Evolutionary conservation across 1,140 invertebrate species (phyloP), one percentile per base, ranked within the genome.

Genomic region (Himalopsyche phryganea): DNA sequence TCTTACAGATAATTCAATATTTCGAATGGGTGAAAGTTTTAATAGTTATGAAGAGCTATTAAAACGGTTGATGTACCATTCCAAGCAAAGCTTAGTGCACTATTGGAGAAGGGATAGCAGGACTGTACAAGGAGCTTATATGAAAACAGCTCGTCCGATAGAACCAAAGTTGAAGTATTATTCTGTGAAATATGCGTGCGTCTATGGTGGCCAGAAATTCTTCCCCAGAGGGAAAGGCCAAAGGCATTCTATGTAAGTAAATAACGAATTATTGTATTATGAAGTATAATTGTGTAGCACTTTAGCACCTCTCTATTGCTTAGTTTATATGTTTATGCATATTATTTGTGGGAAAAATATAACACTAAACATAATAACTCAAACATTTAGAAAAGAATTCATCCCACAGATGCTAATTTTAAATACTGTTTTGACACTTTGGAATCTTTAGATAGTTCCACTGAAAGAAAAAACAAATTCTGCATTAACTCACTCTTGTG

Each of bases 111-210:
- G 76, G 60, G 76, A 78, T 50, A 77, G 74, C 33, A 68, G 76
- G 65, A 76, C 75, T 4, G 75, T 78, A 7, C 72, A 67, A 33
- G 73, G 74, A 9, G 76, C 76, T 35, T 72, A 73, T 53, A 76
- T 75, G 73, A 78, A 78, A 68, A 77, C 75, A 20, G 66, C 73
- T 7, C 66, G 76, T 40, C 75, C 73, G 1, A 77, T 78, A 20
- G 72, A 72, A 28, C 66, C 72, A 17, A 55, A 66, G 60, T 58
- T 78, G 4, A 75, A 75, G 50, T 78, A 78, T 67, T 78, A 78
- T 63, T 76, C 74, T 5, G 73, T 77, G 0, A 76, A 76, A 55
- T 78, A 74, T 66, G 74, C 76, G 0, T 78, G 76, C 50, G 75
- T 78, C 46, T 76, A 75, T 60, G 76, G 76, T 1, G 76, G 76